Evolutionary conservation across 2,888 invertebrate species (phyloP).

Genomic region (Sycophila texana): DNA sequence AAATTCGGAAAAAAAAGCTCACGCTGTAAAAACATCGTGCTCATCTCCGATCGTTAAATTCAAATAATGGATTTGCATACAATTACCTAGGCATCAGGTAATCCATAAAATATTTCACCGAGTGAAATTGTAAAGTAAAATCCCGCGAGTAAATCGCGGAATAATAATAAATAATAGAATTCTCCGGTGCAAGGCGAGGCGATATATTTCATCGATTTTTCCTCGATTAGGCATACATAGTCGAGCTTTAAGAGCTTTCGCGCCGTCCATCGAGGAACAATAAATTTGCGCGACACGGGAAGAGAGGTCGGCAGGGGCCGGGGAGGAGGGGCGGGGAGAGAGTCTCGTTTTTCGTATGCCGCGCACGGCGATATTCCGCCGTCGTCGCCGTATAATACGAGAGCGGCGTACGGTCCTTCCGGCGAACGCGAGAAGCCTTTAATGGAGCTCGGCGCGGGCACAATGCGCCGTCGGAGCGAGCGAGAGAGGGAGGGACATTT

Average conservation of each 20-base stretch:
- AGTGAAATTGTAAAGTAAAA: no score
- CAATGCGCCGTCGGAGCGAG: background rate
- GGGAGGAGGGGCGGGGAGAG: no score
- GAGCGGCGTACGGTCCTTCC: slow-evolving; percentile 36
- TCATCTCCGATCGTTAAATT: no score
- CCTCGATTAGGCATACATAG: slow-evolving; percentile 22
- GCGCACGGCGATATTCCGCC: slow-evolving; percentile 18
- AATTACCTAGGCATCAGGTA: no score
- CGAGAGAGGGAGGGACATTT: background rate
- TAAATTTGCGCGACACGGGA: slow-evolving; percentile 30
- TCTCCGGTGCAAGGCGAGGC: no score
- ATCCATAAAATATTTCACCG: no score
- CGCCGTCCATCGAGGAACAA: slow-evolving; percentile 27
- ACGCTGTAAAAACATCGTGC: no score
- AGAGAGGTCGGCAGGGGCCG: background rate
- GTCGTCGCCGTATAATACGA: slow-evolving; percentile 29
- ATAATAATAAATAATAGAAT: no score
- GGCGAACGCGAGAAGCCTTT: slow-evolving; percentile 44
- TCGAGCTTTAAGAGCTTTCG: slow-evolving; percentile 36
- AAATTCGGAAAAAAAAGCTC: no score
- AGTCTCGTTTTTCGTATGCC: slow-evolving; percentile 41
- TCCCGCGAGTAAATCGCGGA: no score
- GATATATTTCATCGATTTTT: background rate
- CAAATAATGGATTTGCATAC: no score
- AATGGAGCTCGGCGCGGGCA: slow-evolving; percentile 25